Percentiles rank a stretch among this genome's conserved stretches.
These are phyloP conservation scores for Melinaea menophilus DNA, from an alignment of 2,888 invertebrate species.

Conservation along the genomic window DNA sequence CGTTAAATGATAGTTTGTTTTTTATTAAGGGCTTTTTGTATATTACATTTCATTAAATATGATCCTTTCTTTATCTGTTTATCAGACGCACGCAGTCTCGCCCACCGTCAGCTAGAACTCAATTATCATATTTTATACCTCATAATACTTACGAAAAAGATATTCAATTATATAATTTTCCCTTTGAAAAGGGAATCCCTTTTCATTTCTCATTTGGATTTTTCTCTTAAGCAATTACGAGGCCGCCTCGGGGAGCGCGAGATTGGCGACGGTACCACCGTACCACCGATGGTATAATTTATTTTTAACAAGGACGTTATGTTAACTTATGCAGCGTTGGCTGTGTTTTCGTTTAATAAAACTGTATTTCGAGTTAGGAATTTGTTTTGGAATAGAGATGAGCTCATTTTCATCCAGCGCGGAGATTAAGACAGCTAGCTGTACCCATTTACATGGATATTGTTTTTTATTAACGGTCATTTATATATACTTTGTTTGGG, in stretches of 20 bases:
- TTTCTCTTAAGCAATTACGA: constrained; percentile 77
- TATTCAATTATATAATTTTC: constrained; percentile 78
- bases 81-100: constrained; percentile 39
- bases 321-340: constrained; percentile 67
- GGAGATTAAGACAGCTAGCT: constrained; percentile 42
- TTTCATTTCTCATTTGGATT: constrained; percentile 79
- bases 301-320: constrained; percentile 70
- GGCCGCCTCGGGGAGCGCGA: constrained; percentile 61
- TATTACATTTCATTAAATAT: constrained; percentile 10
- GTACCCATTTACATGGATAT: constrained; percentile 44
- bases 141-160: constrained; percentile 76
- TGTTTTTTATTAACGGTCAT: constrained; percentile 11
- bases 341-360: constrained; percentile 70
- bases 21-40: not conserved
- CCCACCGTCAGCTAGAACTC: constrained; percentile 68
- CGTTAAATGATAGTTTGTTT: constrained; percentile 8
- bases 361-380: constrained; percentile 63
- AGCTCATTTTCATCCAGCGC: constrained; percentile 53
- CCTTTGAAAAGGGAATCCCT: constrained; percentile 74
- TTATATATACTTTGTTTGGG: no score
- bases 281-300: constrained; percentile 59
- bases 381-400: constrained; percentile 62
- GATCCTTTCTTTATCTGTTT: constrained; percentile 32
- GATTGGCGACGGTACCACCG: constrained; percentile 62
- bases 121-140: constrained; percentile 78